Conservation (phyloP, 2,888 invertebrate species). For the Folsomia manolachei region DNA sequence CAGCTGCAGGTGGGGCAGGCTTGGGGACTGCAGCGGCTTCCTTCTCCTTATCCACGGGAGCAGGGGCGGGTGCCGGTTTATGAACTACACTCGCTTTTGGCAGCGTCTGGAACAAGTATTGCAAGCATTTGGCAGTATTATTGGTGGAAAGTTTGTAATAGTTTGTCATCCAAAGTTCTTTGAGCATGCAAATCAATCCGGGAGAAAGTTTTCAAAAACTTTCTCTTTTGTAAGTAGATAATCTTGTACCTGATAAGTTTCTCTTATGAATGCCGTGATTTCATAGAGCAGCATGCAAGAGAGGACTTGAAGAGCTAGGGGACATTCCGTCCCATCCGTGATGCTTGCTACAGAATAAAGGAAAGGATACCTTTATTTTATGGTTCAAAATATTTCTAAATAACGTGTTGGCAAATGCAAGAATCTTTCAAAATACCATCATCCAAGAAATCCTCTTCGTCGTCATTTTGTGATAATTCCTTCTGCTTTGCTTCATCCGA, state of each 20-base stretch:
- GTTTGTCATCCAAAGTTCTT: not conserved
- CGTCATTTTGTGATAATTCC: slow-evolving; percentile 76
- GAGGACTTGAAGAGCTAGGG: slow-evolving; percentile 80
- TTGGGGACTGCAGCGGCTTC: slow-evolving; percentile 39
- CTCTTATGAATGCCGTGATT: slow-evolving; percentile 93
- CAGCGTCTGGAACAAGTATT: slow-evolving; percentile 40
- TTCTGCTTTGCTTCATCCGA: slow-evolving; percentile 69
- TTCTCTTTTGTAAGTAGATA: too few species aligned
- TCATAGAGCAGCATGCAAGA: slow-evolving; percentile 94
- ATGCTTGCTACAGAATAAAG: slow-evolving; percentile 68
- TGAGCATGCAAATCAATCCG: not conserved
- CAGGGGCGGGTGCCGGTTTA: slow-evolving; percentile 37
- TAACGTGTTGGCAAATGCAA: not conserved
- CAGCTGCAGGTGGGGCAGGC: slow-evolving; percentile 29
- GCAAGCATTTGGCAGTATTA: not conserved
- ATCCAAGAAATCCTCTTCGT: slow-evolving; percentile 96
- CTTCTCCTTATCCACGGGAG: slow-evolving; percentile 41
- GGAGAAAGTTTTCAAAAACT: too few species aligned
- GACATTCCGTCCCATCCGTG: slow-evolving; percentile 77
- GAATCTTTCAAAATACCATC: slow-evolving; percentile 64
- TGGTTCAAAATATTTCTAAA: not conserved
- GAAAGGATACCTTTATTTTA: slow-evolving; percentile 29
- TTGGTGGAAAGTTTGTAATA: too few species aligned
- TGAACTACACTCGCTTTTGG: slow-evolving; percentile 43
- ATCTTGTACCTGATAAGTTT: slow-evolving; percentile 85